Evolutionary conservation across 1,140 invertebrate species (phyloP), one percentile per base, ranked within the genome.

Genomic region (Mya arenaria): DNA sequence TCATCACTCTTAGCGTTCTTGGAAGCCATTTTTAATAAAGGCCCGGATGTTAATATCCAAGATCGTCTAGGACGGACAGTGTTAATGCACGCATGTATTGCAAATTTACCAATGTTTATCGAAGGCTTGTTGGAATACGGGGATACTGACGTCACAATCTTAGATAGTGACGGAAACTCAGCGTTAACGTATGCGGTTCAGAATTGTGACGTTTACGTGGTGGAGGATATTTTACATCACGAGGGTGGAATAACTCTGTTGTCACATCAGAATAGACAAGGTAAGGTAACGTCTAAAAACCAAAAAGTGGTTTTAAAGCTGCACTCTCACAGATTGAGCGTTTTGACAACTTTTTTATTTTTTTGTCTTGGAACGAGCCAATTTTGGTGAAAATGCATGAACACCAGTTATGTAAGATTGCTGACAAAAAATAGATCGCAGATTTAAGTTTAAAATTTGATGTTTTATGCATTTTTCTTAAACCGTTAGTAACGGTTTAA

Each of bases 11-110:
- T 63, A 23, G 36, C 39, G 15, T 37, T 81, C 25, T 6, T 81
- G 32, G 78, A 58, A 37, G 66, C 66, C 23, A 63, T 81, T 3
- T 81, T 81, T 44, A 52, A 81, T 17, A 41, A 44, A 4, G 19
- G 28, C 28, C 78, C 78, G 48, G 78, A 81, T 71, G 78, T 81
- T 4, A 81, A 81, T 32, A 72, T 72, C 15, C 65, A 72, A 28
- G 78, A 81, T 58, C 69, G 65, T 1, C 72, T 52, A 37, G 78
- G 78, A 8, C 30, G 78, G 6, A 81, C 78, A 8, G 78, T 63
- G 6, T 30, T 81, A 25, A 81, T 81, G 78, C 78, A 81, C n/a
- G 13, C 78, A n/a, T 81, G 78, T 36, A 81, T 81, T 10, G 66
- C 78, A 8, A 72, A 81, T 34, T 48, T 44, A 23, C 68, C 78